phyloP scores from a whole-genome alignment of 2,888 invertebrate genomes.

The Mycogona germanica region DNA sequence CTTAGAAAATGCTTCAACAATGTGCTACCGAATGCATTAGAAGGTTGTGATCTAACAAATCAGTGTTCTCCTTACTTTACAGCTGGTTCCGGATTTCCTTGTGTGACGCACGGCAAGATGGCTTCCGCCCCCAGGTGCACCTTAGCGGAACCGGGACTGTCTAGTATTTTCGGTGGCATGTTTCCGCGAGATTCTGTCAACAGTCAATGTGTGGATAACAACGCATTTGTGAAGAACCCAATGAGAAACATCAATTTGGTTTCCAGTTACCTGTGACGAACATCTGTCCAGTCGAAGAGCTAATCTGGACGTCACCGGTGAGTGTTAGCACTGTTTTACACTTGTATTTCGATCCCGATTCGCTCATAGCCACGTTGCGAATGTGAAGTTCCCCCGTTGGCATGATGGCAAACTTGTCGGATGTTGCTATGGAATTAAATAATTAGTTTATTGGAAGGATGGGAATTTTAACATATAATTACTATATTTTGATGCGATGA shows the following conservation, averaged over 20 bases:
- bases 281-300: conserved; percentile 12
- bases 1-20: background rate
- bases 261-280: conserved; percentile 18
- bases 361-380: background rate
- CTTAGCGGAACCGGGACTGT: background rate
- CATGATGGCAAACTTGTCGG: conserved; percentile 13
- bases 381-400: conserved; percentile 15
- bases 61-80: conserved; percentile 4
- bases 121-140: background rate
- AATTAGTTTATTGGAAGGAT: background rate
- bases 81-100: conserved; percentile 9
- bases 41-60: background rate
- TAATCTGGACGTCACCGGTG: conserved; percentile 1
- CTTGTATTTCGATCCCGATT: conserved; percentile 8
- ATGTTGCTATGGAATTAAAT: background rate
- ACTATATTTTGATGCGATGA: background rate
- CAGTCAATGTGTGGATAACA: background rate
- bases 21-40: no score
- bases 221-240: background rate
- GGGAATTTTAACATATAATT: background rate
- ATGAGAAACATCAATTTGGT: background rate
- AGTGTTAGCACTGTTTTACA: conserved; percentile 11
- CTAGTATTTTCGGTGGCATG: conserved; percentile 3
- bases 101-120: conserved; percentile 14
- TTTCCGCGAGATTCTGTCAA: conserved; percentile 14